phyloP scores from a whole-genome alignment of 2,888 invertebrate species.

The Bedellia somnulentella region DNA sequence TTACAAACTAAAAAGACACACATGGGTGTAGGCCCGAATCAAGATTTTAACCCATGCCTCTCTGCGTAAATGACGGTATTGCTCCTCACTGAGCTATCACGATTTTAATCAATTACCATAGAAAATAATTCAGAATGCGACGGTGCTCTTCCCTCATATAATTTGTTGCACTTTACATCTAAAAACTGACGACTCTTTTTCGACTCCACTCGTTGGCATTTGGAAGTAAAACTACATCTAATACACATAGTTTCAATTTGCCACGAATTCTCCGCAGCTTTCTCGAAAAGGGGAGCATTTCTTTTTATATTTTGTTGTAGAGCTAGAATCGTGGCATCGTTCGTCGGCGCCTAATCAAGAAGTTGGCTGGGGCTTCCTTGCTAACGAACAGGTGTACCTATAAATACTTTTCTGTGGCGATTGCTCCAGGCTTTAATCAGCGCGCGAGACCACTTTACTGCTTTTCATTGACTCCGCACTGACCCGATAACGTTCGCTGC shows the following conservation, averaged over 20 bases:
- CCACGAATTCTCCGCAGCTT: slow-evolving; percentile 33
- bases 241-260: slow-evolving; percentile 15
- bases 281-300: slow-evolving; percentile 16
- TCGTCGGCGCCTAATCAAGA: slow-evolving; percentile 58
- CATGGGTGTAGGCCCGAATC: no score
- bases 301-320: slow-evolving; percentile 33
- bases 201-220: no score
- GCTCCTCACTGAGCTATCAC: no score
- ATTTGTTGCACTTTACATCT: no score
- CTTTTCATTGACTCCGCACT: slow-evolving; percentile 55
- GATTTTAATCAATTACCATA: no score
- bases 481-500: slow-evolving; percentile 42
- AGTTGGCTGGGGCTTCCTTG: slow-evolving; percentile 51
- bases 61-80: no score
- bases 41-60: no score
- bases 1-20: no score
- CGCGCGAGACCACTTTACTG: slow-evolving; percentile 53
- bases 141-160: no score
- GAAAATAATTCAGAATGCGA: no score
- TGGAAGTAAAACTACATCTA: no score
- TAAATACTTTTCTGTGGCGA: slow-evolving; percentile 58
- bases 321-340: slow-evolving; percentile 46
- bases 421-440: slow-evolving; percentile 61
- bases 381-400: slow-evolving; percentile 62
- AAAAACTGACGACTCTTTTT: no score